These are phyloP conservation scores for Hemicordylus capensis DNA, from an alignment of 2,113 vertebrate species.

Conservation along the genomic window DNA sequence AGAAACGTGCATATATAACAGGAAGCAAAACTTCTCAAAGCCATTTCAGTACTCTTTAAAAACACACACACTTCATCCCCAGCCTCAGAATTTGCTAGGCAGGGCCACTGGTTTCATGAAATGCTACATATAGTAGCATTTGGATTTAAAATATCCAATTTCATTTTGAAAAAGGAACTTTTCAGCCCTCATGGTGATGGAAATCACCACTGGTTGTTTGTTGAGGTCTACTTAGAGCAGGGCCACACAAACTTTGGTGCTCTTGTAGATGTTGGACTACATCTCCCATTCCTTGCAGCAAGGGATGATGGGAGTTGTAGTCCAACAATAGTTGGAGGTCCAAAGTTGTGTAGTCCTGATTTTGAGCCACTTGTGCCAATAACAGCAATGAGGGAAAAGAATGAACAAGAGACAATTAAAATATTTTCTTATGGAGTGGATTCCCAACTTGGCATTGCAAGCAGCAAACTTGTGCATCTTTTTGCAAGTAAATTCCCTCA, in stretches of 20 bases:
- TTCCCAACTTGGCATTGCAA: not conserved
- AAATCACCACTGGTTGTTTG: no score
- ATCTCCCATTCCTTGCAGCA: no score
- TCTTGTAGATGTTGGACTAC: no score
- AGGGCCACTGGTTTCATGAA: not conserved
- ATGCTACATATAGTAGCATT: not conserved
- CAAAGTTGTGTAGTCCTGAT: no score
- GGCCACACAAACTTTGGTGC: no score
- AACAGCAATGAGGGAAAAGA: no score
- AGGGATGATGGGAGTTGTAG: no score
- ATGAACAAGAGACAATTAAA: no score
- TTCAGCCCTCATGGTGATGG: no score
- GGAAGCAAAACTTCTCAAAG: not conserved
- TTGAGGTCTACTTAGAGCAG: no score
- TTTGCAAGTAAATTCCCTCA: not conserved
- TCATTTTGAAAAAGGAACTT: not conserved
- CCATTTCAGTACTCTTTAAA: not conserved
- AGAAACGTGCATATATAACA: not conserved
- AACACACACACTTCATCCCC: not conserved
- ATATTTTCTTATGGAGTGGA: not conserved
- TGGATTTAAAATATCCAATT: not conserved
- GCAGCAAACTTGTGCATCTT: not conserved
- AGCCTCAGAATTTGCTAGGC: not conserved
- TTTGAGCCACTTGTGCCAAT: no score
- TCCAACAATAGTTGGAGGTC: no score